Evolutionary conservation across 2,113 vertebrate species (phyloP).

Genomic region (Bombycilla garrulus): DNA sequence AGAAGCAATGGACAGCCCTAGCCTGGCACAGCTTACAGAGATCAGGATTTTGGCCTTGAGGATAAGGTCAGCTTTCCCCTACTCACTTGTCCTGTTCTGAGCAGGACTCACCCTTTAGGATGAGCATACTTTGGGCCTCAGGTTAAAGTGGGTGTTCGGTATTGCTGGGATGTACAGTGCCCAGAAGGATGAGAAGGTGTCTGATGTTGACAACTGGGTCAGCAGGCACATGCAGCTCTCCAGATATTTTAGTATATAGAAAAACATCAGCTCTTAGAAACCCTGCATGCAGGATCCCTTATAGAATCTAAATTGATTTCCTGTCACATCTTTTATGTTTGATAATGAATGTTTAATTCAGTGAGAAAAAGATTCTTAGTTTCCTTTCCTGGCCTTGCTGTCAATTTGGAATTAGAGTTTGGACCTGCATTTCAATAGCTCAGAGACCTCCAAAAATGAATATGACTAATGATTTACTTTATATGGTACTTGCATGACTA

Average conservation of each 20-base stretch:
- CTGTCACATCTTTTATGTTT: not conserved
- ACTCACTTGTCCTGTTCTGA: not conserved
- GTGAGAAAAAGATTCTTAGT: not conserved
- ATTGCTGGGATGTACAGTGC: not conserved
- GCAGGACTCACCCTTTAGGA: not conserved
- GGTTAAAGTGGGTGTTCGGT: fast-evolving
- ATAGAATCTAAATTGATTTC: not conserved
- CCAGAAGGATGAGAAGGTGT: not conserved
- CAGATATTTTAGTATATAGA: not conserved
- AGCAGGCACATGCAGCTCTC: not conserved
- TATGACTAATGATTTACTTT: not conserved
- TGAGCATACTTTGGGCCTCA: not conserved
- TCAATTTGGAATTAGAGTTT: not conserved
- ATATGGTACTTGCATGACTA: not conserved
- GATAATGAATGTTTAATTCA: not conserved
- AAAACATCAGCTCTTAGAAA: not conserved
- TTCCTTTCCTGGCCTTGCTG: not conserved
- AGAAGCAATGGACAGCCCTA: not conserved
- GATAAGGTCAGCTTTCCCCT: not conserved
- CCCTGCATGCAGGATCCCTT: not conserved
- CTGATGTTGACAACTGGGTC: not conserved
- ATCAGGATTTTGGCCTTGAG: not conserved
- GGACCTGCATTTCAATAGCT: not conserved
- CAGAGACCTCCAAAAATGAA: not conserved
- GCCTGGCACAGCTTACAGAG: not conserved